phyloP scores from a whole-genome alignment of 1,140 invertebrate genomes.

The Meteorus sp. region DNA sequence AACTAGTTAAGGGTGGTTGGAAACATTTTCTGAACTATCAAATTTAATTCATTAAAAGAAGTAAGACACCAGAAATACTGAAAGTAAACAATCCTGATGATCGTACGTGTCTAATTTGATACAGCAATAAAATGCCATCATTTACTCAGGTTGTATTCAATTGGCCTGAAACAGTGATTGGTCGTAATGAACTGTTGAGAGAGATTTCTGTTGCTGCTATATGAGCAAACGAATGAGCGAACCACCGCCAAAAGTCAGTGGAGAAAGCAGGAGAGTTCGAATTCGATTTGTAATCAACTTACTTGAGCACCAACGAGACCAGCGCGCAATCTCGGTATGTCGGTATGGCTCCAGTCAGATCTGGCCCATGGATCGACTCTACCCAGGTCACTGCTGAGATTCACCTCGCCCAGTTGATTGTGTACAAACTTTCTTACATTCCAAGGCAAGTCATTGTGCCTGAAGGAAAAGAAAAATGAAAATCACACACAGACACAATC shows the following conservation, averaged over 20 bases:
- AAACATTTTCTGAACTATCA: too few relatives aligned
- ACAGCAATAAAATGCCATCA: not conserved
- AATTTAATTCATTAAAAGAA: too few relatives aligned
- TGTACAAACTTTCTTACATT: slow-evolving; percentile 80
- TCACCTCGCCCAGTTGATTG: slow-evolving; percentile 78
- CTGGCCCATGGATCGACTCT: slow-evolving; percentile 77
- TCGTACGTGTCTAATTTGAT: too few relatives aligned
- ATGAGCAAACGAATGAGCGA: too few relatives aligned
- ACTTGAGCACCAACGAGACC: slow-evolving; percentile 82
- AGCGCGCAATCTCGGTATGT: slow-evolving; percentile 78
- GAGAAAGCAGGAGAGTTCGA: not conserved
- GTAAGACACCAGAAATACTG: too few relatives aligned
- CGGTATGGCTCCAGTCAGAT: slow-evolving; percentile 84
- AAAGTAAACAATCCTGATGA: too few relatives aligned
- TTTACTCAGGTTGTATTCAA: not conserved
- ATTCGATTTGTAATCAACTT: slow-evolving; percentile 27
- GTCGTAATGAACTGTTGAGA: not conserved
- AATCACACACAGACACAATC: not conserved
- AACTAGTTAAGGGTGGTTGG: too few relatives aligned
- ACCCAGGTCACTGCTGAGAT: slow-evolving; percentile 75
- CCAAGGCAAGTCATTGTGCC: slow-evolving; percentile 88
- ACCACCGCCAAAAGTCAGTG: too few relatives aligned
- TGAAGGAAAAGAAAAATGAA: slow-evolving; percentile 45
- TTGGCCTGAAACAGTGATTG: not conserved
- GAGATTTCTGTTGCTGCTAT: too few relatives aligned